Evolutionary conservation across 2,888 invertebrate species (phyloP).

Genomic region (Cordilura impudica): DNA sequence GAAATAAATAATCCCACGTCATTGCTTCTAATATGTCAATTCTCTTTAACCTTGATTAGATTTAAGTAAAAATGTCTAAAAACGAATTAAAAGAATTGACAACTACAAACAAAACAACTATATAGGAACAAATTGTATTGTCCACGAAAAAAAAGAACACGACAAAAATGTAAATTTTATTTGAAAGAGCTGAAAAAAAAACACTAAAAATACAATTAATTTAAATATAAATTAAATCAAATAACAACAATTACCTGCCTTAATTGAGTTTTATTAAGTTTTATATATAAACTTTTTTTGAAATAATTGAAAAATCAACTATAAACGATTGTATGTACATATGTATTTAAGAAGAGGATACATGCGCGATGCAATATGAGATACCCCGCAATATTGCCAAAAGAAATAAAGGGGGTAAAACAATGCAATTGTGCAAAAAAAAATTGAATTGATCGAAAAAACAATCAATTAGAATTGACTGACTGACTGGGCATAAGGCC

Average conservation of each 20-base stretch:
- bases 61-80: slow-evolving; percentile 56
- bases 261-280: slow-evolving; percentile 13
- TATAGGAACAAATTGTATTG: not conserved
- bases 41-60: slow-evolving; percentile 57
- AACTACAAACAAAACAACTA: slow-evolving; percentile 26
- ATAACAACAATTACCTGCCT: slow-evolving; percentile 48
- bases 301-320: not conserved
- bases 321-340: no score
- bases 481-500: slow-evolving; percentile 57
- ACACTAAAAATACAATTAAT: slow-evolving; percentile 50
- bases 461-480: slow-evolving; percentile 46
- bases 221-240: slow-evolving; percentile 37
- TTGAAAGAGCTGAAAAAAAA: not conserved
- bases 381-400: not conserved
- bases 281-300: not conserved
- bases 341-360: not conserved
- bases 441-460: slow-evolving; percentile 13
- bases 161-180: slow-evolving; percentile 18
- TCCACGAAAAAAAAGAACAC: not conserved
- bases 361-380: not conserved
- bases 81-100: slow-evolving; percentile 57
- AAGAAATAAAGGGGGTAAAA: not conserved
- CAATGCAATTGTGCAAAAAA: slow-evolving; percentile 28
- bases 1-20: slow-evolving; percentile 23
- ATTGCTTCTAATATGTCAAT: slow-evolving; percentile 41